Evolutionary conservation across 2,113 vertebrate species (phyloP).

Genomic region (Phoxinus phoxinus): DNA sequence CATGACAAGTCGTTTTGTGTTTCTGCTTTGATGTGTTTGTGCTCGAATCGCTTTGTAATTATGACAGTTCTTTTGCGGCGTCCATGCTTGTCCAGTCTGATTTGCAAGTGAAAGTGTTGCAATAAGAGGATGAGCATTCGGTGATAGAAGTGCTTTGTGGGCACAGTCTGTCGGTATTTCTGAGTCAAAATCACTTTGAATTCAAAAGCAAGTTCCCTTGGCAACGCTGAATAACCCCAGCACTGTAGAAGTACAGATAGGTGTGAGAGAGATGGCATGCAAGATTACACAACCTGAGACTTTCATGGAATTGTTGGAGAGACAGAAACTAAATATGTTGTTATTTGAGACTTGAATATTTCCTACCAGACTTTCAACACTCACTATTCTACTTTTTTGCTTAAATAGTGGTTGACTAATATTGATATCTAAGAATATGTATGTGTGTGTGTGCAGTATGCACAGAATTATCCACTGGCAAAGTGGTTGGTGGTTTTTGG

Average conservation of each 20-base stretch:
- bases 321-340: neutral
- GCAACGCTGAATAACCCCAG: conserved; percentile 53
- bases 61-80: neutral
- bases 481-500: too few species aligned
- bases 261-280: conserved; percentile 59
- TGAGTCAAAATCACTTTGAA: conserved; percentile 60
- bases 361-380: neutral
- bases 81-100: conserved; percentile 42
- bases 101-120: conserved; percentile 47
- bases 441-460: too few species aligned
- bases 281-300: conserved; percentile 58
- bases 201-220: conserved; percentile 64
- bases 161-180: conserved; percentile 55
- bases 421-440: neutral
- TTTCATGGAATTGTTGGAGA: conserved; percentile 55
- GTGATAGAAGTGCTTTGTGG: conserved; percentile 50
- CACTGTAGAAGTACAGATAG: conserved; percentile 45
- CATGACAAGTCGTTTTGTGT: conserved; percentile 29
- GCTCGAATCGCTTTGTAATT: conserved; percentile 24
- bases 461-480: neutral
- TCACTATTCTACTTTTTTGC: neutral
- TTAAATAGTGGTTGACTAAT: neutral
- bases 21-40: conserved; percentile 10
- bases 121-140: conserved; percentile 50
- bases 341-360: neutral